These are phyloP conservation scores for Saxidomus purpurata DNA, from an alignment of 1,140 invertebrate genomes.

Conservation along the genomic window DNA sequence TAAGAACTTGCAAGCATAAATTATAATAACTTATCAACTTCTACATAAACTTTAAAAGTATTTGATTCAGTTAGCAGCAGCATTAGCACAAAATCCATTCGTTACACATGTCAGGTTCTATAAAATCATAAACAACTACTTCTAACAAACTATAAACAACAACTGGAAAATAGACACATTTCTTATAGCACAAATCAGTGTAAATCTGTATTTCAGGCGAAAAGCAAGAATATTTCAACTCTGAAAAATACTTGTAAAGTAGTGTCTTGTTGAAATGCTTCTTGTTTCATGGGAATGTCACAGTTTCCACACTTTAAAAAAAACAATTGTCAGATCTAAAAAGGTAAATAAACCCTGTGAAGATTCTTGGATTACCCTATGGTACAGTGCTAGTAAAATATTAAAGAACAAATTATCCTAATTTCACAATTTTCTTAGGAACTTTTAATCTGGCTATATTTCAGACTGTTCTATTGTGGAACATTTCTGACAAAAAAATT, in stretches of 20 bases:
- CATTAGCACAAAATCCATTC: background rate
- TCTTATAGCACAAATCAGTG: constrained; percentile 1
- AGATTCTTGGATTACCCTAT: too few relatives aligned
- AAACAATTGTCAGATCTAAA: background rate
- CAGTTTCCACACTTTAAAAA: background rate
- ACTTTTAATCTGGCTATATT: too few relatives aligned
- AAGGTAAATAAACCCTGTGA: background rate
- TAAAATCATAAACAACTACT: constrained; percentile 10
- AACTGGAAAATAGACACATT: background rate
- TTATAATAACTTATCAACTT: too few relatives aligned
- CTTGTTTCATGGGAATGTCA: background rate
- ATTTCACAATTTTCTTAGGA: too few relatives aligned
- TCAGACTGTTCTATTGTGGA: too few relatives aligned
- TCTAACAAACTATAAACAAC: constrained; percentile 22
- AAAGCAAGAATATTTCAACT: background rate
- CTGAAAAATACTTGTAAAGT: background rate
- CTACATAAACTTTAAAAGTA: too few relatives aligned
- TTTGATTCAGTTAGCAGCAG: background rate
- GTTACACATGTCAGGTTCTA: background rate
- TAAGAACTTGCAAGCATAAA: too few relatives aligned
- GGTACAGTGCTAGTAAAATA: too few relatives aligned
- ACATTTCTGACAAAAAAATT: too few relatives aligned
- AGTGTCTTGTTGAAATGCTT: background rate
- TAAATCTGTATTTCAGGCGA: background rate
- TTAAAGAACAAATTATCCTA: too few relatives aligned